These are phyloP conservation scores for Anseranas semipalmata DNA, from an alignment of 2,113 vertebrate species.

Conservation along the genomic window DNA sequence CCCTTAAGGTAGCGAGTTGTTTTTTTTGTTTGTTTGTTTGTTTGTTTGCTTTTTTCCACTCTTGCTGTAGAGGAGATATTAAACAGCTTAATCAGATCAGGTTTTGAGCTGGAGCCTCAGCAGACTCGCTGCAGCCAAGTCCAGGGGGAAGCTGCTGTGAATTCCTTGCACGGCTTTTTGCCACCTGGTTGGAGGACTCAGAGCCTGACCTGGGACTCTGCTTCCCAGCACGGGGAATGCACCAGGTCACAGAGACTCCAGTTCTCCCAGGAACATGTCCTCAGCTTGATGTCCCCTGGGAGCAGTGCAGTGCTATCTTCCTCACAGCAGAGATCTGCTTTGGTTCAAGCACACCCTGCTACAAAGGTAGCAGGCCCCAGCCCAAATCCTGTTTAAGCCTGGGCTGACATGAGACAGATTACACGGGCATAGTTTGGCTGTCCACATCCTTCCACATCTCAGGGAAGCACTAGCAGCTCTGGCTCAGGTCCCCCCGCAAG, in stretches of 20 bases:
- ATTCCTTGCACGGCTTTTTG: background rate
- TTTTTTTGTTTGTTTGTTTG: background rate
- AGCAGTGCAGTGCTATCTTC: background rate
- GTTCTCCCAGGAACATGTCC: background rate
- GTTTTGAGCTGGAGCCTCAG: background rate
- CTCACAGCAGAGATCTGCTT: background rate
- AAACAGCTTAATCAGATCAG: background rate
- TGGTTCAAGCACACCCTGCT: background rate
- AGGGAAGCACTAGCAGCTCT: background rate
- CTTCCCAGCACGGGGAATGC: background rate
- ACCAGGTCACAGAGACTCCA: background rate
- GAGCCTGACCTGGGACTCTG: background rate
- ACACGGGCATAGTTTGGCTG: background rate
- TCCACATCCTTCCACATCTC: background rate
- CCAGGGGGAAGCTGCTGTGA: background rate
- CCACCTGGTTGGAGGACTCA: background rate
- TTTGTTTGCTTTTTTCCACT: background rate
- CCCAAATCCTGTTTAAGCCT: background rate
- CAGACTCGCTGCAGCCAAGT: background rate
- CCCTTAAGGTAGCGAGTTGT: background rate
- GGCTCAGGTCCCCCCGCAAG: background rate
- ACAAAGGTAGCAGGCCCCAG: background rate
- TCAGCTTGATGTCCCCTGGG: fast-evolving
- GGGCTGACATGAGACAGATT: background rate
- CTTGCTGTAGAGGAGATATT: background rate